Base-by-base conservation (phyloP, 2,113 vertebrate genomes). In the Helogale parvula region DNA sequence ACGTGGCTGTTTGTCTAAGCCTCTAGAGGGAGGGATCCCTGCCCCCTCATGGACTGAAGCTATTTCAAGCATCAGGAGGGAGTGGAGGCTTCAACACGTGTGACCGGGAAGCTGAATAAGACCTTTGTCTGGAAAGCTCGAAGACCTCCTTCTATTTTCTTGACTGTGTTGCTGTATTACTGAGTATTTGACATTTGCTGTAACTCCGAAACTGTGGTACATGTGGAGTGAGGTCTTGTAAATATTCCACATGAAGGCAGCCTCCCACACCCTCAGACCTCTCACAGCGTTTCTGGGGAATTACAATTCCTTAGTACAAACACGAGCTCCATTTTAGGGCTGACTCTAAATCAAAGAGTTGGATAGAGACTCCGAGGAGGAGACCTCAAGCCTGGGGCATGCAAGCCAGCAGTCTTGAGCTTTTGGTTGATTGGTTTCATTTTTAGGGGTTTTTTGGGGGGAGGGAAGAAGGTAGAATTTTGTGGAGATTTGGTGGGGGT, bases 51-150 rank as follows among this genome's bases (percentile, higher is more conserved):
- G 88, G 66, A 38, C 82, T 91, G 76, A 92, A 91, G 93, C 71
- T 16, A 83, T 80, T 80, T 91, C 79, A 66, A 96, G 33, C 81
- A 66, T 90, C 60, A 81, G 14, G n/a, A 97, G 92, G 81, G 93
- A 96, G 41, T 63, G 81, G 84, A 91, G 94, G 95, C 93, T 96
- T 97, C 97, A 71, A 89, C 85, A 87, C 95, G 94, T 97, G 96
- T 96, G 96, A 97, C 96, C 21, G 2, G 68, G 81, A 94, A 95
- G 50, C 79, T 96, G 81, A 97, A 85, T 94, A 50, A 17, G 54
- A 96, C 38, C 97, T 96, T 98, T 97, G 93, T 96, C 27, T 90
- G 41, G 33, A 54, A 57, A 63, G 60, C 94, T 41, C 63, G 19
- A 3, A n/a, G n/a, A n/a, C n/a, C 68, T 85, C 77, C n/a, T 74